Base-by-base conservation (phyloP, 2,797 vertebrate species). In the Xyrichtys novacula region DNA sequence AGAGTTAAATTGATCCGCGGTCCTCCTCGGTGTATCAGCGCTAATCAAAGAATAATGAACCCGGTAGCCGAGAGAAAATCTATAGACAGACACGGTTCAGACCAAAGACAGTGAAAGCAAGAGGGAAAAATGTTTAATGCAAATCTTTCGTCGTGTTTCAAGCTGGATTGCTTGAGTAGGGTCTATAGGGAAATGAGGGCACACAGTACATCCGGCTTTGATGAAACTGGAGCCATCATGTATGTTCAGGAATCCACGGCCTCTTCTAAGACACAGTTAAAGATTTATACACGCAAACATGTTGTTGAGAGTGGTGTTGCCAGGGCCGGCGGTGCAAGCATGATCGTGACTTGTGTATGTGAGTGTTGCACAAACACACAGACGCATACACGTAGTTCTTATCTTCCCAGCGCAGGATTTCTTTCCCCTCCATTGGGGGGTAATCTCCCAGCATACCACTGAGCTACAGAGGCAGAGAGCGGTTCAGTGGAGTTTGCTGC, bases 401-500 rank as follows among this genome's bases (percentile, higher is more conserved):
- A 95, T 94, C 90, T 86, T 70, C 79, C 58, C 78, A 80, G 91
- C 61, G 77, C 93, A 96, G 92, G 78, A 92, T 90, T 90, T 83
- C 29, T 42, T 7, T 8, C 63, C 83, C 74, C 80, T 89, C 88
- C 69, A 14, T 88, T 76, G 72, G 82, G 78, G 91, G 82, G 85
- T 92, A 91, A 94, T 93, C 91, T 93, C 80, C 74, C 46, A 81
- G 88, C 57, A 78, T 46, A 71, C 88, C 76, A 54, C 72, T 34
- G 57, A 65, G 81, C 90, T 88, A 79, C 69, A 88, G 91, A 88
- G 76, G 67, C 74, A 85, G 72, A 65, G 68, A 26, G 77, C 36
- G 47, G 60, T 57, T 85, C 50, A 59, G 73, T 57, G 56, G 74
- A 60, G 78, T 89, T 90, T 91, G 89, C 90, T 87, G 82, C 84